These are phyloP conservation scores for Brachionus calyciflorus DNA, from an alignment of 1,140 invertebrate genomes.

Conservation along the genomic window DNA sequence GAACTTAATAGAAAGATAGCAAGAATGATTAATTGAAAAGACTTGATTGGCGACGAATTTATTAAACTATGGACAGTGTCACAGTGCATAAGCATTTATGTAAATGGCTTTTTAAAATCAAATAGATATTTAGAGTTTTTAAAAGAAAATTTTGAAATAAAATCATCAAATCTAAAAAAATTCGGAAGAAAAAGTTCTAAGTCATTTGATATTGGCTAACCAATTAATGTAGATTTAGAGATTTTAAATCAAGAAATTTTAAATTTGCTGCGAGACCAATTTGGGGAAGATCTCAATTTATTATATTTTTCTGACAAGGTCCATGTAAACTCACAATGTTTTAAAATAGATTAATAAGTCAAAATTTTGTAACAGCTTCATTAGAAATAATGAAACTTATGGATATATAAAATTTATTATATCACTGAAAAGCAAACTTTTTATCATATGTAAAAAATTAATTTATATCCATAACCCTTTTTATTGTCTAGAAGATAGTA, in stretches of 20 bases:
- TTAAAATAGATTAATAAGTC: background rate
- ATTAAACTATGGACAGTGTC: conserved; percentile 9
- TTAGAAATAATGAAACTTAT: background rate
- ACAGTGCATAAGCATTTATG: background rate
- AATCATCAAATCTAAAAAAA: conserved; percentile 17
- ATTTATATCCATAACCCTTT: no score
- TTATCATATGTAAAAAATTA: no score
- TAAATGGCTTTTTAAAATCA: background rate
- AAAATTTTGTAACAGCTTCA: background rate
- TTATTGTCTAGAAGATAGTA: no score
- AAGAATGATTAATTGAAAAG: background rate
- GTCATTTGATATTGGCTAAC: background rate
- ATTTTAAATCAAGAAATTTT: background rate
- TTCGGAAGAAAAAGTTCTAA: background rate
- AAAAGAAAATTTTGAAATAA: conserved; percentile 11
- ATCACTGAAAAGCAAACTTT: background rate
- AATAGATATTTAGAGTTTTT: background rate
- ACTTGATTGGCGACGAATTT: conserved; percentile 14
- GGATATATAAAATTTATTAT: background rate
- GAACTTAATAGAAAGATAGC: background rate
- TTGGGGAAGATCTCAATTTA: background rate
- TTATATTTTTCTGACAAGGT: background rate
- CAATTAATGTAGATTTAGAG: background rate
- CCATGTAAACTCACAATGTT: background rate
- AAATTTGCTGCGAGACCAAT: background rate